Evolutionary conservation across 2,113 vertebrate genomes (phyloP), one percentile per base, ranked within the genome.

Genomic region (Gobius niger): DNA sequence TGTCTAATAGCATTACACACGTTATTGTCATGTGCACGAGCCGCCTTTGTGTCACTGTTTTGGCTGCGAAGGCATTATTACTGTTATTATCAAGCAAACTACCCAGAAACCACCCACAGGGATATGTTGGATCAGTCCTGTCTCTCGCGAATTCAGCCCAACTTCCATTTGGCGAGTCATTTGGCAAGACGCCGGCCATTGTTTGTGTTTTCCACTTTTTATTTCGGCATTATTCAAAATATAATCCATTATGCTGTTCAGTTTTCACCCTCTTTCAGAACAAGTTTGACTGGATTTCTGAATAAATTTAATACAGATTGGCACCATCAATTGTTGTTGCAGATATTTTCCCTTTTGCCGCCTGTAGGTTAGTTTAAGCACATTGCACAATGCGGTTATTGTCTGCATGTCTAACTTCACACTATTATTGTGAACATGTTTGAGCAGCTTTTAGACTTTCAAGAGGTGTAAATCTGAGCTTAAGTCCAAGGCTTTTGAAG

Each of bases 1-100:
- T 74, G 77, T 73, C 67, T 77, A 76, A 87, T 78, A 70, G 65
- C 63, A 80, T 65, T 72, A 70, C 68, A 81, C 68, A 62, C 69
- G 62, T 57, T 69, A 15, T 67, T 44, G 9, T 53, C 59, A 46
- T 67, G 52, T 44, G 24, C 46, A 51, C 44, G 47, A 52, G 59
- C 24, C 47, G 62, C 59, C 59, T 73, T 50, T 71, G 51, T 80
- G 75, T 73, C 60, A 12, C 14, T 75, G n/a, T 67, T 66, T 54
- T 68, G 44, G 73, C 72, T 76, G 70, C 76, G 67, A 77, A 80
- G 73, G 53, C 65, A 51, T 82, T 83, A 84, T 84, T 76, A 69
- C 59, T 41, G 64, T 68, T 66, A 65, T 84, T 86, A 78, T 64
- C 18, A 51, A 51, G 66, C 56, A 76, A 80, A 80, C 72, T 82